Percentiles rank a stretch among this genome's conserved stretches.
These are phyloP conservation scores for Pomacea maculata DNA, from an alignment of 1,140 invertebrate genomes.

Conservation along the genomic window DNA sequence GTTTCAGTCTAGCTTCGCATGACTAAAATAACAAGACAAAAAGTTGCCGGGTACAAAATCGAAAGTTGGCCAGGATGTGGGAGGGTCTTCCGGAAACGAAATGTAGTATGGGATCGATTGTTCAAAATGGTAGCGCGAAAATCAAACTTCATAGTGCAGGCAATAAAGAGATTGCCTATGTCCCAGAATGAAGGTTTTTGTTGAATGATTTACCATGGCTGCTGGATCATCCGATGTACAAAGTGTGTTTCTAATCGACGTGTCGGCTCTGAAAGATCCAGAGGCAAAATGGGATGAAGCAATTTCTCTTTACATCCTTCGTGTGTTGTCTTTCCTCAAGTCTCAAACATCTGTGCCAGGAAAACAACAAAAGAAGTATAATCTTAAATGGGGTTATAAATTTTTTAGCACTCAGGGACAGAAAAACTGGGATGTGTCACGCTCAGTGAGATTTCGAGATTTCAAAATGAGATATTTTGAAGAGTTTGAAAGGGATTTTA, in stretches of 20 bases:
- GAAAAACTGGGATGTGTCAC: constrained; percentile 24
- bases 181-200: too few relatives aligned
- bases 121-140: constrained; percentile 30
- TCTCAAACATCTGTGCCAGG: background rate
- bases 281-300: constrained; percentile 13
- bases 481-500: constrained; percentile 52
- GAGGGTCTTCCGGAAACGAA: too few relatives aligned
- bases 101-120: constrained; percentile 14
- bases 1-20: background rate
- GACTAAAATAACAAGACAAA: too few relatives aligned
- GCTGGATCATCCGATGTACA: constrained; percentile 3
- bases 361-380: constrained; percentile 4
- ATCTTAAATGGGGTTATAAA: constrained; percentile 52
- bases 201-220: background rate
- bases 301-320: constrained; percentile 14
- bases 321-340: constrained; percentile 13
- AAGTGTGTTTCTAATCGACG: constrained; percentile 12
- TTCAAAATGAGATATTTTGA: constrained; percentile 50
- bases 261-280: background rate
- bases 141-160: background rate
- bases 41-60: too few relatives aligned
- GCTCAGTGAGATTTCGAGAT: constrained; percentile 32
- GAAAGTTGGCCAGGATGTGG: too few relatives aligned
- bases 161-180: too few relatives aligned
- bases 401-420: constrained; percentile 39